Evolutionary conservation across 2,113 vertebrate genomes (phyloP).

Genomic region (Panthera tigris): DNA sequence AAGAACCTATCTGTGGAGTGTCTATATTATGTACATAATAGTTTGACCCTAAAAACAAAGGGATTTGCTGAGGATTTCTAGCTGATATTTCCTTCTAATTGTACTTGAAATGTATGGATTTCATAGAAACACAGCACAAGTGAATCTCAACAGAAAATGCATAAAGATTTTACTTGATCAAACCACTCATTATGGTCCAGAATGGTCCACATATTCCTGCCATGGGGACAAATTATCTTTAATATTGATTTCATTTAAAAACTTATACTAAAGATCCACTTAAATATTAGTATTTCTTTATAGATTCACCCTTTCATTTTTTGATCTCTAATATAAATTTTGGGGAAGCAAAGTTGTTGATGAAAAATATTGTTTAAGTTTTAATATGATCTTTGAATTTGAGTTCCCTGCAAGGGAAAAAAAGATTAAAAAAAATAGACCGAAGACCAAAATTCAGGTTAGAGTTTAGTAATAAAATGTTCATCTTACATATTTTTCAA

Average conservation of each 20-base stretch:
- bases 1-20: not conserved
- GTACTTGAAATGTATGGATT: not conserved
- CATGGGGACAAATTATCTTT: not conserved
- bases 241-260: slow-evolving; percentile 7
- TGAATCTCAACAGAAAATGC: not conserved
- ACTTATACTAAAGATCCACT: not conserved
- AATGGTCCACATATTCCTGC: not conserved
- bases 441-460: not conserved
- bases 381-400: not conserved
- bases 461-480: slow-evolving; percentile 58
- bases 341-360: not conserved
- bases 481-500: slow-evolving; percentile 59
- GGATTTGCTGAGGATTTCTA: not conserved
- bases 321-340: not conserved
- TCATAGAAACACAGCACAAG: not conserved
- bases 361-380: not conserved
- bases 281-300: not conserved
- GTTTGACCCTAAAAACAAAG: not conserved
- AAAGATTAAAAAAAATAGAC: not conserved
- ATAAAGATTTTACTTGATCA: not conserved
- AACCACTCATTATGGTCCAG: not conserved
- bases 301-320: not conserved
- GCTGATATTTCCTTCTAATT: not conserved
- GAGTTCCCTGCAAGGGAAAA: not conserved
- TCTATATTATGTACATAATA: not conserved